Conservation (phyloP, 2,797 vertebrate genomes). For the Mycteria americana region DNA sequence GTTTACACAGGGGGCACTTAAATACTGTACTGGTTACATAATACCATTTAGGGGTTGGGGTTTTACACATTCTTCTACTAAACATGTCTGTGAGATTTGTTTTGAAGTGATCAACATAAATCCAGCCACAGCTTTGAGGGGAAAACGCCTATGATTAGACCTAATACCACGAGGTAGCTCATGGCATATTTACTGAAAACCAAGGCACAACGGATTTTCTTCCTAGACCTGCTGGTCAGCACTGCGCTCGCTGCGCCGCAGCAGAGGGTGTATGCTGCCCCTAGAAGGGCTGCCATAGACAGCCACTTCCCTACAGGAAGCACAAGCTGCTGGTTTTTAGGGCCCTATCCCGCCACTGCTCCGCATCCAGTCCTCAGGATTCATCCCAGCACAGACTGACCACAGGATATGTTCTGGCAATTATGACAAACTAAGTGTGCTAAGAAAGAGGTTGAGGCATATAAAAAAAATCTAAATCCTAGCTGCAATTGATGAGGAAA, state of each 20-base stretch:
- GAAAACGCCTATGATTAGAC: background rate
- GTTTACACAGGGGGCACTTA: constrained; percentile 65
- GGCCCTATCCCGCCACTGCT: background rate
- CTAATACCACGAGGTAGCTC: constrained; percentile 19
- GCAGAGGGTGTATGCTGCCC: background rate
- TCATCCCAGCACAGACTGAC: background rate
- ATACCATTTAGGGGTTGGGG: constrained; percentile 41
- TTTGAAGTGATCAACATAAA: constrained; percentile 55
- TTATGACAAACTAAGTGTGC: background rate
- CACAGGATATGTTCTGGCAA: background rate
- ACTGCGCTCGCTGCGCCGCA: accelerated
- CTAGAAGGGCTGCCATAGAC: background rate
- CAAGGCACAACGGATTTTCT: background rate
- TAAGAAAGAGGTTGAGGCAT: background rate
- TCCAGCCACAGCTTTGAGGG: constrained; percentile 20
- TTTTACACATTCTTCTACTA: constrained; percentile 57
- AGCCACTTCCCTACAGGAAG: constrained; percentile 8
- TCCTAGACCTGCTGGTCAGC: background rate
- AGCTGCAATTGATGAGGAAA: background rate
- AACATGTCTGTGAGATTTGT: constrained; percentile 42
- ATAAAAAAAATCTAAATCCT: background rate
- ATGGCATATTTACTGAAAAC: background rate
- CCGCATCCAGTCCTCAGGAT: background rate
- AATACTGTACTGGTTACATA: constrained; percentile 60
- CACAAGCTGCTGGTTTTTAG: background rate